phyloP scores from a whole-genome alignment of 2,888 invertebrate species.

The Quadroppia sp. region DNA sequence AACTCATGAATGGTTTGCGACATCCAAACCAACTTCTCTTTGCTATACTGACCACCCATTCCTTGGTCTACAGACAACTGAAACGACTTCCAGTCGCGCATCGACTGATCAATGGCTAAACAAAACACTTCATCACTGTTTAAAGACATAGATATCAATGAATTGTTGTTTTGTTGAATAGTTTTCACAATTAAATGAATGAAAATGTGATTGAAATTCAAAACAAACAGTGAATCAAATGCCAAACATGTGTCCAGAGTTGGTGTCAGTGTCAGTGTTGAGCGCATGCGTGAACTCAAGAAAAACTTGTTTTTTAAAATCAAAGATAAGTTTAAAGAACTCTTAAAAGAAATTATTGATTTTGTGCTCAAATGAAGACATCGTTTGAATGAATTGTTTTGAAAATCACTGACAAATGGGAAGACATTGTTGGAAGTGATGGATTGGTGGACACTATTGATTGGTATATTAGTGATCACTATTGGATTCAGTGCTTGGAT shows the following conservation, averaged over 20 bases:
- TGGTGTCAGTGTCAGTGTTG: background rate
- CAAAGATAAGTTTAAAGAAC: conserved; percentile 22
- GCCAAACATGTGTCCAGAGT: background rate
- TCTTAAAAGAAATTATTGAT: no score
- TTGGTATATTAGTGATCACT: background rate
- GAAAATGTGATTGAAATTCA: background rate
- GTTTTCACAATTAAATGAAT: background rate
- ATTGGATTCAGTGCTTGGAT: conserved; percentile 17
- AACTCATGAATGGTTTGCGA: conserved; percentile 6
- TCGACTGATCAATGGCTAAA: conserved; percentile 16
- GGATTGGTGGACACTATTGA: conserved; percentile 15
- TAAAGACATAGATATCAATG: background rate
- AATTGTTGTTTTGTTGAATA: background rate
- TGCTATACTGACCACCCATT: conserved; percentile 40
- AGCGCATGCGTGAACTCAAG: conserved; percentile 10
- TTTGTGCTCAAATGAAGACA: no score
- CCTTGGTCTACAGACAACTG: conserved; percentile 39
- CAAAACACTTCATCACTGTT: conserved; percentile 26
- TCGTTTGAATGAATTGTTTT: no score
- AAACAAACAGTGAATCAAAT: background rate
- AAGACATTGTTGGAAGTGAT: conserved; percentile 24
- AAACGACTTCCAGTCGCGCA: conserved; percentile 40
- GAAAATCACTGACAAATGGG: background rate
- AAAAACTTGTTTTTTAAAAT: conserved; percentile 21
- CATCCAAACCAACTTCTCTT: conserved; percentile 41